These are phyloP conservation scores for Bradynema listronoti DNA, from an alignment of 1,140 invertebrate species.

Conservation along the genomic window DNA sequence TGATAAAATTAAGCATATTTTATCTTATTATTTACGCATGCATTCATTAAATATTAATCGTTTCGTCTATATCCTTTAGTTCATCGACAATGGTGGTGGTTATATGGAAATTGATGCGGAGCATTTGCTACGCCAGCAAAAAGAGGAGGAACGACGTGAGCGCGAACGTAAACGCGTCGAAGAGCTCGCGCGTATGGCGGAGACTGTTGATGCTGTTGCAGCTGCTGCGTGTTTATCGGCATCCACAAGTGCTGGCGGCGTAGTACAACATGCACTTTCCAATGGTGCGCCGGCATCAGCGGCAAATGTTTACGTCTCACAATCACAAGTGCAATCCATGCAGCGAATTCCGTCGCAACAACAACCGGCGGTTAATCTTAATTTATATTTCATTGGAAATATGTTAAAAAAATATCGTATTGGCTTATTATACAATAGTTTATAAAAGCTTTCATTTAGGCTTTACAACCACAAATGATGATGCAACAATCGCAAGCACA, in stretches of 20 bases:
- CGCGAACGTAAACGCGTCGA: slow-evolving; percentile 11
- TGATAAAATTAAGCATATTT: slow-evolving; percentile 1
- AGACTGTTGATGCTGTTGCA: slow-evolving; percentile 16
- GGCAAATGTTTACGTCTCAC: too few relatives aligned
- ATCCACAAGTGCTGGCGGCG: neutral
- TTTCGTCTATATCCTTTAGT: neutral
- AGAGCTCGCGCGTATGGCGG: slow-evolving; percentile 12
- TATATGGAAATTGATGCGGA: slow-evolving; percentile 25
- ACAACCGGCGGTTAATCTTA: too few relatives aligned
- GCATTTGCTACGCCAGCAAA: slow-evolving; percentile 17
- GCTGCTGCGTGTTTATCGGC: slow-evolving; percentile 9
- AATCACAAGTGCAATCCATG: too few relatives aligned
- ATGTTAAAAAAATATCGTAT: too few relatives aligned
- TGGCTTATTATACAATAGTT: too few relatives aligned
- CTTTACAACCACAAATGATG: too few relatives aligned
- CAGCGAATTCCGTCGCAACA: too few relatives aligned
- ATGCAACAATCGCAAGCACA: too few relatives aligned
- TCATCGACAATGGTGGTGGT: slow-evolving; percentile 15
- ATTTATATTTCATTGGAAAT: too few relatives aligned
- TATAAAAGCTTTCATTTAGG: too few relatives aligned
- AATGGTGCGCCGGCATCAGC: too few relatives aligned
- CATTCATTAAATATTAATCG: neutral
- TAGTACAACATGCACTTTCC: slow-evolving; percentile 9
- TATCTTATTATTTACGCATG: neutral
- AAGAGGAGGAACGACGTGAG: slow-evolving; percentile 16